Base-by-base conservation (phyloP, 2,113 vertebrate genomes). In the Lycaon pictus region DNA sequence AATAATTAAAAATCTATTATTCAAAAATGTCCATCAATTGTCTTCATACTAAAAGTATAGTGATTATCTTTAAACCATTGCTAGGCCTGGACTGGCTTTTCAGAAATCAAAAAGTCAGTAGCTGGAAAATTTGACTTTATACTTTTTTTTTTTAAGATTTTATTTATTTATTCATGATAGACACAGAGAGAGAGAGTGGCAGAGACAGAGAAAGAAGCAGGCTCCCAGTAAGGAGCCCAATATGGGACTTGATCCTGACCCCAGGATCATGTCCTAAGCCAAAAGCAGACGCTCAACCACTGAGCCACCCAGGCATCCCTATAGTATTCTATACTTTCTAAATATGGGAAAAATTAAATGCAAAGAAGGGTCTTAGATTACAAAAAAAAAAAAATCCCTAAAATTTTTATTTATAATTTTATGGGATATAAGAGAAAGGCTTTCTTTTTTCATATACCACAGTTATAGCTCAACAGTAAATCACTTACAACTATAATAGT, bases 1-100 rank as follows among this genome's bases (percentile, higher is more conserved):
- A 67, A 10, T 95, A 11, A 81, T 92, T 97, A 80, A 94, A 93
- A 90, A 67, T 27, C 1, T 2, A 43, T 88, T 80, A 95, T 72
- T 79, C 87, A 22, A 79, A 96, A 60, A 77, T 60, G 37, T 51
- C 8, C n/a, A 80, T 43, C 23, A 71, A n/a, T 13, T 87, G 3
- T n/a, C 17, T 96, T 82, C 6, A 80, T 60, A 65, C 0, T 87
- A 77, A 81, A 69, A 27, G 25, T 53, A 60, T 48, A 3, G 7
- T 4, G 87, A n/a, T 74, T 72, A 13, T 74, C 32, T 32, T 96
- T 93, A 93, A 90, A 79, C 0, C 79, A 65, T 20, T 51, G 16
- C 19, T 76, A 72, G 19, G 3, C 0, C 3, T 80, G 22, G 6
- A 22, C 16, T 85, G 19, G 27, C 3, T 93, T 96, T 86, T 82